Percentiles rank a stretch among this genome's conserved stretches.
Evolutionary conservation across 1,140 invertebrate genomes (phyloP).

Genomic region (Calliopsis andreniformis): DNA sequence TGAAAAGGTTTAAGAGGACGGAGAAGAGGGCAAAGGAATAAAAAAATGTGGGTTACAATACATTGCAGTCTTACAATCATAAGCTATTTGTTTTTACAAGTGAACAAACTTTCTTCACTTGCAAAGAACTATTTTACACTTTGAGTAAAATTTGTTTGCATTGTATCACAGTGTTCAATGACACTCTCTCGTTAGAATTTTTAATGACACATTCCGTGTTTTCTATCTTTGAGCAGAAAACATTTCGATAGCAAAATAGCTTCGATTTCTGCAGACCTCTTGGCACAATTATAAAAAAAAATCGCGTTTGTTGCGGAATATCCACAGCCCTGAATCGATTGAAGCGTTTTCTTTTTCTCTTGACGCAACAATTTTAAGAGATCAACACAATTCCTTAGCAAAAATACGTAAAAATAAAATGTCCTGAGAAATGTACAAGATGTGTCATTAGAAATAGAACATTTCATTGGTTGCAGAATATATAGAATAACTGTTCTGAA

Average conservation of each 20-base stretch:
- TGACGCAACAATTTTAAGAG: neutral
- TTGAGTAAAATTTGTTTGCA: conserved; percentile 24
- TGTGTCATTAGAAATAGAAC: too few relatives aligned
- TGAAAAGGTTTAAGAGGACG: conserved; percentile 54
- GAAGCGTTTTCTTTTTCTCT: conserved; percentile 16
- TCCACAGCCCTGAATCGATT: conserved; percentile 59
- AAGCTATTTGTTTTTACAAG: conserved; percentile 45
- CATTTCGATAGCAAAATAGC: conserved; percentile 51
- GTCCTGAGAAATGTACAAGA: neutral
- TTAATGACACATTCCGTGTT: neutral
- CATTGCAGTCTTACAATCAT: conserved; percentile 57
- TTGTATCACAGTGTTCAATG: conserved; percentile 42
- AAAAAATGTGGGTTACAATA: conserved; percentile 48
- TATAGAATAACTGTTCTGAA: too few relatives aligned
- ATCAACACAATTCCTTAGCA: neutral
- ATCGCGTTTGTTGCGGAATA: conserved; percentile 56
- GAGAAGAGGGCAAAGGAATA: conserved; percentile 58
- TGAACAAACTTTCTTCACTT: conserved; percentile 28
- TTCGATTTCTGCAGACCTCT: conserved; percentile 53
- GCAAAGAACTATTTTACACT: conserved; percentile 42
- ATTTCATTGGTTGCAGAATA: too few relatives aligned
- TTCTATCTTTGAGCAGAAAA: neutral
- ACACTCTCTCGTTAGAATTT: conserved; percentile 26
- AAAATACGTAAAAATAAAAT: conserved; percentile 5
- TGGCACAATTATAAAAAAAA: conserved; percentile 61